A percentile compares a stretch with the other conserved stretches of the same genome.
phyloP scores from a whole-genome alignment of 2,113 vertebrate genomes.

The Saguinus midas region DNA sequence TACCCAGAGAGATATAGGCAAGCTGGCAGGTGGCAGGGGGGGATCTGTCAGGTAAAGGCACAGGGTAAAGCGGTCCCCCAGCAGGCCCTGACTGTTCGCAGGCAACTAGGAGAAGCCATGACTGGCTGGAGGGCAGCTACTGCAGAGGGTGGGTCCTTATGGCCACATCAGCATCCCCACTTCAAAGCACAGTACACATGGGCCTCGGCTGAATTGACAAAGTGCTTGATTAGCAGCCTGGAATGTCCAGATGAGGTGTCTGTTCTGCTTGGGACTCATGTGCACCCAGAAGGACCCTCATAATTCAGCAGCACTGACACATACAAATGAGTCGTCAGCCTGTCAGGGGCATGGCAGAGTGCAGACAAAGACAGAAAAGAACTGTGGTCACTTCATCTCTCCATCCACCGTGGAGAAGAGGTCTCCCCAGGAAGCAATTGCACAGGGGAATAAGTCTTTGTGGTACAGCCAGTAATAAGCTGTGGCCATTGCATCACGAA shows the following conservation, averaged over 20 bases:
- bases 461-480: neutral
- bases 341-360: neutral
- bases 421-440: neutral
- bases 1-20: neutral
- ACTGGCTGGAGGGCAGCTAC: neutral
- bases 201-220: neutral
- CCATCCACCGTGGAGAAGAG: neutral
- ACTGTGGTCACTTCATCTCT: neutral
- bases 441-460: neutral
- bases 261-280: neutral
- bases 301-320: constrained; percentile 21
- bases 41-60: neutral
- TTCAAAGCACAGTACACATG: constrained; percentile 55
- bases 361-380: neutral
- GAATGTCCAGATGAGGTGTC: constrained; percentile 60
- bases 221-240: constrained; percentile 46
- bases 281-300: neutral
- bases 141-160: neutral
- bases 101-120: neutral
- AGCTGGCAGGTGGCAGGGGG: neutral
- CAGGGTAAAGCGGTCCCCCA: too few species aligned
- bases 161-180: constrained; percentile 14
- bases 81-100: neutral
- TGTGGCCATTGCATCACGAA: neutral
- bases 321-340: neutral